A percentile compares a stretch with the other conserved stretches of the same genome.
These are phyloP conservation scores for Agonum fuliginosum DNA, from an alignment of 2,888 invertebrate species.

Conservation along the genomic window DNA sequence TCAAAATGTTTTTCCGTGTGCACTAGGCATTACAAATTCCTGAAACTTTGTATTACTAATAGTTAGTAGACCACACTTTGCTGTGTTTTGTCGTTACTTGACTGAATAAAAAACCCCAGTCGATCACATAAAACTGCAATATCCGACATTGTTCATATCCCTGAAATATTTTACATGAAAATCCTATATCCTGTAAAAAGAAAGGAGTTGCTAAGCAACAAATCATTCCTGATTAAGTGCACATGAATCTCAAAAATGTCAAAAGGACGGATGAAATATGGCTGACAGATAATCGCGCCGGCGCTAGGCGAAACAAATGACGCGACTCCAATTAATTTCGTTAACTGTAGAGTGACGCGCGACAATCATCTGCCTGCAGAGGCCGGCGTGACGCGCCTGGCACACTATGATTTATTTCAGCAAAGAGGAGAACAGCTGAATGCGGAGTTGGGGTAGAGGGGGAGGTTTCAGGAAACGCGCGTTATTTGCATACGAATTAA, in stretches of 20 bases:
- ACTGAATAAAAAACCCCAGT: no score
- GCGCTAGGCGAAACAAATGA: conserved; percentile 21
- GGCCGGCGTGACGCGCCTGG: not conserved
- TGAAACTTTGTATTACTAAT: no score
- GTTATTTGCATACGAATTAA: conserved; percentile 26
- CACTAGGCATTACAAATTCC: no score
- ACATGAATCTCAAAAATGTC: conserved; percentile 32
- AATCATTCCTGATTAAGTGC: conserved; percentile 23
- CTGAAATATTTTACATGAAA: no score
- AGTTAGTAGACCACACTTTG: no score
- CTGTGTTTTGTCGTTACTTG: no score
- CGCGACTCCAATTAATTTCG: conserved; percentile 14
- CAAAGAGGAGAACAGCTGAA: no score
- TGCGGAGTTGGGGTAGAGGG: no score
- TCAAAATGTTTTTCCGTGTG: no score
- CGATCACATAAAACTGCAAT: no score
- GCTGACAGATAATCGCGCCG: conserved; percentile 19
- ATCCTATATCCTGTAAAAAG: no score
- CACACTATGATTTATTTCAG: conserved; percentile 23
- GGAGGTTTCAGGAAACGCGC: not conserved
- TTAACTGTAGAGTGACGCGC: conserved; percentile 13
- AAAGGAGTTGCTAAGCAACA: conserved; percentile 6
- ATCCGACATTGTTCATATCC: no score
- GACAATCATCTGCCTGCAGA: not conserved
- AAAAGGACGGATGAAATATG: conserved; percentile 35